Evolutionary conservation across 2,797 vertebrate genomes (phyloP).

Genomic region (Darevskia nairensis): DNA sequence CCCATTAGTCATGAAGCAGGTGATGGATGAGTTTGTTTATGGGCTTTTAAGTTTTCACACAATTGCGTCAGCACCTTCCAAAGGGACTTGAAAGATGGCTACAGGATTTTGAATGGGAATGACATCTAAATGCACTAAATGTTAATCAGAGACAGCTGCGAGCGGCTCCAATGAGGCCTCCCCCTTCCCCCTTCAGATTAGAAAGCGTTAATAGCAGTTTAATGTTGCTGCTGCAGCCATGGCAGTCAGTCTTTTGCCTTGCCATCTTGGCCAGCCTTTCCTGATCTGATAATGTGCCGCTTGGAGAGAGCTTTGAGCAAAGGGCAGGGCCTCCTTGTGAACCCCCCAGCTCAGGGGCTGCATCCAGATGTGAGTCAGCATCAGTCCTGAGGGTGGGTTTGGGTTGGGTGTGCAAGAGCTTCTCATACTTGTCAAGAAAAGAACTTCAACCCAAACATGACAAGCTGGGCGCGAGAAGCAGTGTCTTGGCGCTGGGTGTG

Average conservation of each 20-base stretch:
- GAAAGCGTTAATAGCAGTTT: conserved; percentile 6
- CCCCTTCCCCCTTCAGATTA: not conserved
- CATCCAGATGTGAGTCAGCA: not conserved
- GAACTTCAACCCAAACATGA: fast-evolving
- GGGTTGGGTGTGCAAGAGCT: not conserved
- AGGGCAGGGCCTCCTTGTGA: fast-evolving
- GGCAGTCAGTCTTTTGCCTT: not conserved
- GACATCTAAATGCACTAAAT: not conserved
- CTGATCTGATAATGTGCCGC: not conserved
- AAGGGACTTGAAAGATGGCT: not conserved
- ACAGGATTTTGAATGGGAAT: conserved; percentile 10
- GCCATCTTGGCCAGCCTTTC: fast-evolving
- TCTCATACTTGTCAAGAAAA: not conserved
- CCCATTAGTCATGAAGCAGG: conserved; percentile 29
- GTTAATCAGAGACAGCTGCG: conserved; percentile 49
- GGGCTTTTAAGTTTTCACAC: not conserved
- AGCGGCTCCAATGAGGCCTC: not conserved
- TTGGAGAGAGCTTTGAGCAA: fast-evolving
- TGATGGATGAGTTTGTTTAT: conserved; percentile 25
- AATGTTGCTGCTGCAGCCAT: not conserved
- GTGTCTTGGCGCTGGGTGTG: conserved; percentile 1
- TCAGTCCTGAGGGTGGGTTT: not conserved
- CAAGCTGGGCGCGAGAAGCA: not conserved
- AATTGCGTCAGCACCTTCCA: conserved; percentile 24
- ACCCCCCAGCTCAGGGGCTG: fast-evolving